phyloP scores from a whole-genome alignment of 2,888 invertebrate genomes.

The Helicoverpa assulta region DNA sequence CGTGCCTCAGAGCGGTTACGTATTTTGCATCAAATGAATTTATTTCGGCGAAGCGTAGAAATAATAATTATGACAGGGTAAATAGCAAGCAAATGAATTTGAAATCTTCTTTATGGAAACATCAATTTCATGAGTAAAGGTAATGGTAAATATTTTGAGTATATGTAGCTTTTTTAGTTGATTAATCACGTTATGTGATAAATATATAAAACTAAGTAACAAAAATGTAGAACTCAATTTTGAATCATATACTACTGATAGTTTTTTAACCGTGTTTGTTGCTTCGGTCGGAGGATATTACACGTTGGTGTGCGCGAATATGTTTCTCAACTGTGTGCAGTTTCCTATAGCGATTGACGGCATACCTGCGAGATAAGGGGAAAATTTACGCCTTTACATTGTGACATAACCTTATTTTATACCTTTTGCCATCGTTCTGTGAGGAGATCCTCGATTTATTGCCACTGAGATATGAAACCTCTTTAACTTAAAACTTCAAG shows the following conservation, averaged over 20 bases:
- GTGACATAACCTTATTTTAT: constrained; percentile 69
- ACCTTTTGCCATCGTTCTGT: constrained; percentile 64
- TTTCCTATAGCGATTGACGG: constrained; percentile 55
- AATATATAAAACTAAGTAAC: too few species aligned
- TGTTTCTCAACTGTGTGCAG: constrained; percentile 45
- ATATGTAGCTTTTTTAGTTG: too few species aligned
- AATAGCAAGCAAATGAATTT: constrained; percentile 38
- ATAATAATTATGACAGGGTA: constrained; percentile 39
- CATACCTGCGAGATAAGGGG: constrained; percentile 61
- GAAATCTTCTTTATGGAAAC: constrained; percentile 25
- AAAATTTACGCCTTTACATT: constrained; percentile 64
- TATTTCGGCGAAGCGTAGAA: constrained; percentile 41
- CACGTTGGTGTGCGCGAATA: background rate
- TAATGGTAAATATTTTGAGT: too few species aligned
- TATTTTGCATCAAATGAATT: constrained; percentile 51
- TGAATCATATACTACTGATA: too few species aligned
- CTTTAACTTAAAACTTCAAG: constrained; percentile 52
- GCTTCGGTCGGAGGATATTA: background rate
- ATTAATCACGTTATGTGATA: too few species aligned
- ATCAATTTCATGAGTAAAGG: constrained; percentile 1
- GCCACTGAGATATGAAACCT: constrained; percentile 56
- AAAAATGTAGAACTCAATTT: too few species aligned
- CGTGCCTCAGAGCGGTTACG: constrained; percentile 41
- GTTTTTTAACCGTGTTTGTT: constrained; percentile 1
- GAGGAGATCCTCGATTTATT: constrained; percentile 67